These are phyloP conservation scores for Urocolius indicus DNA, from an alignment of 2,113 vertebrate genomes.

Conservation along the genomic window DNA sequence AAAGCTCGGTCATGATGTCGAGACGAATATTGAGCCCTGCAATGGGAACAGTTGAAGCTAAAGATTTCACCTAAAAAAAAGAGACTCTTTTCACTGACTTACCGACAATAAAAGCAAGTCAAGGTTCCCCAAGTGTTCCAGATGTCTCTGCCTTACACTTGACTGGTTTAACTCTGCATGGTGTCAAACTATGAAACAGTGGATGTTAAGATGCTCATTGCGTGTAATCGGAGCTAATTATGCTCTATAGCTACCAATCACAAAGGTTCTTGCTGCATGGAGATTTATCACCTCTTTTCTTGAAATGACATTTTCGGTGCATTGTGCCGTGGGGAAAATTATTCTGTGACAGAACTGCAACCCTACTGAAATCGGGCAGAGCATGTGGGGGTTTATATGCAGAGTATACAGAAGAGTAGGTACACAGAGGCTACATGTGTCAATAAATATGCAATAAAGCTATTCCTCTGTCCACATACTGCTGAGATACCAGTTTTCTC, in stretches of 20 bases:
- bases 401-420: not conserved
- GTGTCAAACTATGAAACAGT: not conserved
- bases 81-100: not conserved
- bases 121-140: not conserved
- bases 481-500: not conserved
- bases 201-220: not conserved
- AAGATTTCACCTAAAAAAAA: not conserved
- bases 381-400: not conserved
- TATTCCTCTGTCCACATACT: not conserved
- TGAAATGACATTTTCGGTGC: not conserved
- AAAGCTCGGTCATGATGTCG: accelerated
- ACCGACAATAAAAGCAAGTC: not conserved
- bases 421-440: accelerated
- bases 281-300: accelerated
- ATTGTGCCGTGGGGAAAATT: not conserved
- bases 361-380: not conserved
- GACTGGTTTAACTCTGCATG: not conserved
- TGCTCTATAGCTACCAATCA: not conserved
- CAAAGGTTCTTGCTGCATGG: not conserved
- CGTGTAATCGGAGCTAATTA: not conserved
- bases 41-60: not conserved
- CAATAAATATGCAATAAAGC: not conserved
- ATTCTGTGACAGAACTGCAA: not conserved
- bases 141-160: not conserved
- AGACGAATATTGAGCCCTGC: not conserved